Evolutionary conservation across 2,888 invertebrate genomes (phyloP).

Genomic region (Andrena haemorrhoa): DNA sequence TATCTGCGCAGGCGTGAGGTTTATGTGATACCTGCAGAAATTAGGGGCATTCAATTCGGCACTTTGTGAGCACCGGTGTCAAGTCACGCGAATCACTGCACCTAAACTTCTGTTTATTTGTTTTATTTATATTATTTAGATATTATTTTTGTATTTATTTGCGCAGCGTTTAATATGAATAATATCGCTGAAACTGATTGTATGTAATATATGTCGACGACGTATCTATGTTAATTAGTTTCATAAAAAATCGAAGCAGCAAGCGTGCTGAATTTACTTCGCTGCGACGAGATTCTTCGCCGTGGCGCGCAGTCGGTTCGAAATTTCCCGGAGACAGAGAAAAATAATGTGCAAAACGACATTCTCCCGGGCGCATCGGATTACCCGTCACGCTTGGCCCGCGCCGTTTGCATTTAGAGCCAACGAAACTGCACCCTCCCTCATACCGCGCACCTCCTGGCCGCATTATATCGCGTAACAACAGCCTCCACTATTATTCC

Average conservation of each 20-base stretch:
- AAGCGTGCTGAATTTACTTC: constrained; percentile 22
- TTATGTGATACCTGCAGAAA: background rate
- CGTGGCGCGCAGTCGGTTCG: constrained; percentile 12
- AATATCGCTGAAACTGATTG: background rate
- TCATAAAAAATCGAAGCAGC: constrained; percentile 5
- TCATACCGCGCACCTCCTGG: background rate
- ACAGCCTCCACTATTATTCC: constrained; percentile 51
- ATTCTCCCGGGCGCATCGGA: constrained; percentile 46
- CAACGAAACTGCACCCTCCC: constrained; percentile 32
- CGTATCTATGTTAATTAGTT: background rate
- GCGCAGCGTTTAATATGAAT: background rate
- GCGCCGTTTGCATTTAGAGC: constrained; percentile 51
- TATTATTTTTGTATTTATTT: background rate
- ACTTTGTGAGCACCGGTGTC: no score
- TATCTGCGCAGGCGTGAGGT: background rate
- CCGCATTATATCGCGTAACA: constrained; percentile 50
- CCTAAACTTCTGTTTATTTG: background rate
- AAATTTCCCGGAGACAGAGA: constrained; percentile 40
- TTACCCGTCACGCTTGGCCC: constrained; percentile 56
- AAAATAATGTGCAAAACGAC: constrained; percentile 49
- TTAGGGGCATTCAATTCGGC: background rate
- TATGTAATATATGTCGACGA: background rate
- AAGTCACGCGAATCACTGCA: background rate
- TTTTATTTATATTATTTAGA: no score
- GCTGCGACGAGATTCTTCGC: constrained; percentile 26